Conservation (phyloP, 1,140 invertebrate species). For the Thaumatotibia leucotreta region DNA sequence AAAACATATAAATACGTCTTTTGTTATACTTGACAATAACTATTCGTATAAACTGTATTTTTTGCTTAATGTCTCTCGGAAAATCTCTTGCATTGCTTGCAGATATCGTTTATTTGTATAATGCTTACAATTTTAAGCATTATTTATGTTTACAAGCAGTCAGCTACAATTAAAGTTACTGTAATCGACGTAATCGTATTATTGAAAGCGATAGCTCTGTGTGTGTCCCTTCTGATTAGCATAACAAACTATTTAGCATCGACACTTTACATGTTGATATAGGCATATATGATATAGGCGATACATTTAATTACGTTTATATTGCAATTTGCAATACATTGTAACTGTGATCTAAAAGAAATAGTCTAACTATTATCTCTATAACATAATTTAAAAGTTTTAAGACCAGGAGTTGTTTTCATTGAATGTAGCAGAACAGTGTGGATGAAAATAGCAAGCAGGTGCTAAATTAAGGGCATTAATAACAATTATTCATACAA, state of each 20-base stretch:
- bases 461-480: not conserved
- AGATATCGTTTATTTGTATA: no score
- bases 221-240: conserved; percentile 28
- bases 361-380: not conserved
- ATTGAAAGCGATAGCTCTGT: conserved; percentile 34
- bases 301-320: conserved; percentile 13
- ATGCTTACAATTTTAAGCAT: no score
- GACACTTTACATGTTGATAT: no score
- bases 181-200: conserved; percentile 11
- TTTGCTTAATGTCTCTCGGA: no score
- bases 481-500: not conserved
- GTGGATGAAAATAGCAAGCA: not conserved
- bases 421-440: not conserved
- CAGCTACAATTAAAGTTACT: no score
- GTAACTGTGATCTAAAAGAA: conserved; percentile 15
- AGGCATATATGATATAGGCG: no score
- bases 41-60: no score
- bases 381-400: not conserved
- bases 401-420: no score
- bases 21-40: no score
- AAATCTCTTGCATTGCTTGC: no score
- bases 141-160: no score
- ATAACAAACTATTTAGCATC: conserved; percentile 26
- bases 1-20: no score
- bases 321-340: conserved; percentile 29